These are phyloP conservation scores for Pyrrhosoma nymphula DNA, from an alignment of 2,888 invertebrate genomes.

Conservation along the genomic window DNA sequence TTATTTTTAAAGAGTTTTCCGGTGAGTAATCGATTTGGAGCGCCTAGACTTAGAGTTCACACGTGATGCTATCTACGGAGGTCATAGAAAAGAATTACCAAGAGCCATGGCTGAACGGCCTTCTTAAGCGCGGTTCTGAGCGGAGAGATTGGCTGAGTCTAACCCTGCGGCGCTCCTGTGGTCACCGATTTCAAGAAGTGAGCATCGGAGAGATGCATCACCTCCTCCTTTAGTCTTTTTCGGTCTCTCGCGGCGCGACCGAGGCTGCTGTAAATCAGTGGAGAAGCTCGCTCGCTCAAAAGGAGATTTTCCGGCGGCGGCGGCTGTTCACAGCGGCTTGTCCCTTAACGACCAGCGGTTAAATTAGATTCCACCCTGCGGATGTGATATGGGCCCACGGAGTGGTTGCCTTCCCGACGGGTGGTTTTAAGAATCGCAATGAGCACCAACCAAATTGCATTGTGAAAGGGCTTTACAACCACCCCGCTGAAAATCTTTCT, in stretches of 20 bases:
- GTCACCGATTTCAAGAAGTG: background rate
- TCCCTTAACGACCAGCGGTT: slow-evolving; percentile 20
- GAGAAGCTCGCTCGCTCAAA: background rate
- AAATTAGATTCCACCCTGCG: slow-evolving; percentile 13
- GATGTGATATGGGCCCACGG: slow-evolving; percentile 19
- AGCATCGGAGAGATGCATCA: background rate
- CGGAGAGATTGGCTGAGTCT: background rate
- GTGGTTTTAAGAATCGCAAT: background rate
- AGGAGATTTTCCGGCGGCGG: slow-evolving; percentile 26
- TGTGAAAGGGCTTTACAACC: background rate
- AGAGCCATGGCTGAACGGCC: background rate
- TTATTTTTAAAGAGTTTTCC: too few species aligned
- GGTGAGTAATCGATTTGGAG: too few species aligned
- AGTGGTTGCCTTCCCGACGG: background rate
- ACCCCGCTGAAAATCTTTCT: background rate
- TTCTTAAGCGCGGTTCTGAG: background rate
- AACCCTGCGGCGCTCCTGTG: background rate
- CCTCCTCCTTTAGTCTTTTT: background rate
- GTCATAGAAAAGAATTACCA: background rate
- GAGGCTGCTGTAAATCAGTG: background rate
- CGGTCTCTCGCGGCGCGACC: background rate
- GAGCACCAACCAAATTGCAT: background rate
- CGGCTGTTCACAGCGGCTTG: background rate
- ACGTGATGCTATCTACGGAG: background rate
- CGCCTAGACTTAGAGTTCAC: too few species aligned